Base-by-base conservation (phyloP, 2,888 invertebrate species). In the Parapristionchus giblindavisi region DNA sequence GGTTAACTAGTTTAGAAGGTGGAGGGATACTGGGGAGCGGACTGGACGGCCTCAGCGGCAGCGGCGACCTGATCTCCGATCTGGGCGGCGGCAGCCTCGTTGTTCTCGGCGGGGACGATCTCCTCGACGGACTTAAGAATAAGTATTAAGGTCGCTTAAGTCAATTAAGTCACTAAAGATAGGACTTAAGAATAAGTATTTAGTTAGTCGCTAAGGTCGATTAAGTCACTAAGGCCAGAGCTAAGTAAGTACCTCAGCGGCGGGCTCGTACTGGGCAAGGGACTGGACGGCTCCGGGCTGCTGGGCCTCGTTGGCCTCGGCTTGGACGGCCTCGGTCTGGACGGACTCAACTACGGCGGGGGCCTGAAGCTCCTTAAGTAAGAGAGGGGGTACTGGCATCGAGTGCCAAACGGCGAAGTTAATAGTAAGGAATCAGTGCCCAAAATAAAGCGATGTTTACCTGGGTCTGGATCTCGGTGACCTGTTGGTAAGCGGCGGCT, bases 1-100 rank as follows among this genome's bases (percentile, higher is more conserved):
- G 11, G 56, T 32, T 32, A 36, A 14, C 11, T 43, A 8, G 40
- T 34, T 52, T 68, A 68, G 68, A 68, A 34, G 52, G 51, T 32
- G 68, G 65, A 51, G 68, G 68, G 68, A 52, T 68, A 68, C 63
- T 65, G 63, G 68, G 68, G 51, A 36, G 68, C 68, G 68, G 68
- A 52, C 68, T 68, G 68, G 17, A 21, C 68, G 52, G 68, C 68
- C 68, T 68, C 68, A 2, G 68, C 68, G 5, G 68, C 68, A n/a
- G 51, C 68, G 14, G 68, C 51, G n/a, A 52, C 68, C 68, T 68
- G 68, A 24, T 68, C 51, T 34, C 51, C 68, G 51, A 52, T 52
- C 29, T 34, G 36, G 36, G 68, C 51, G 6, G 63, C 63, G 21
- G 63, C 40, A 2, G 27, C 63, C 27, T 65, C 43, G 43, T 43